These are phyloP conservation scores for Trachelus iudaicus DNA, from an alignment of 2,888 invertebrate species.

Conservation along the genomic window DNA sequence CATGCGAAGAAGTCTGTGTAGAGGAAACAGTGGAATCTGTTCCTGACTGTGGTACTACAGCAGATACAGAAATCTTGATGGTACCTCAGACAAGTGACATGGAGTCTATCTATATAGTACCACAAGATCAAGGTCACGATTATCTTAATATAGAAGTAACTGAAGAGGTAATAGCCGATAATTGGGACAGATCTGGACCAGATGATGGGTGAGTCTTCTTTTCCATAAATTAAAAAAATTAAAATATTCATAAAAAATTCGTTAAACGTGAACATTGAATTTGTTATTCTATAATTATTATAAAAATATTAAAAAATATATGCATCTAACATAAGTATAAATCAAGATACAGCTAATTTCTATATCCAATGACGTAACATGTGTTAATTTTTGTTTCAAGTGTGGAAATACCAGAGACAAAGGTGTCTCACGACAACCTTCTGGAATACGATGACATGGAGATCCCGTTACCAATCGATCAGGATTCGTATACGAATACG, in stretches of 20 bases:
- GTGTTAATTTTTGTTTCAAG: constrained; percentile 58
- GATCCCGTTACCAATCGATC: constrained; percentile 84
- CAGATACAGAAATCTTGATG: constrained; percentile 58
- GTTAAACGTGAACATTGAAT: neutral
- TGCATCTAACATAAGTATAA: neutral
- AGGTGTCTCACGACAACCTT: constrained; percentile 61
- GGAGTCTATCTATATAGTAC: constrained; percentile 67
- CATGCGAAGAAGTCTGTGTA: constrained; percentile 66
- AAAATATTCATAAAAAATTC: neutral
- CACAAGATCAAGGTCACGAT: constrained; percentile 65
- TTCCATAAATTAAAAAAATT: neutral
- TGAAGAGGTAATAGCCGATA: constrained; percentile 85
- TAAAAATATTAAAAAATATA: too few relatives aligned
- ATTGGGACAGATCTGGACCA: constrained; percentile 80
- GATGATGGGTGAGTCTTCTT: constrained; percentile 73
- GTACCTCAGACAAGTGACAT: constrained; percentile 61
- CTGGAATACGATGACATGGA: constrained; percentile 76
- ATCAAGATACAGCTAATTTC: neutral
- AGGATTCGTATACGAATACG: constrained; percentile 80
- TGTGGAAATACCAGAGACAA: constrained; percentile 74
- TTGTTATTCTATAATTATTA: neutral
- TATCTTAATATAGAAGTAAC: constrained; percentile 73
- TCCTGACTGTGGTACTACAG: constrained; percentile 34
- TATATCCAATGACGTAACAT: neutral
- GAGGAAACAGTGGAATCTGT: constrained; percentile 59